Conservation (phyloP, 2,888 invertebrate species). For the Tenthredo livida region DNA sequence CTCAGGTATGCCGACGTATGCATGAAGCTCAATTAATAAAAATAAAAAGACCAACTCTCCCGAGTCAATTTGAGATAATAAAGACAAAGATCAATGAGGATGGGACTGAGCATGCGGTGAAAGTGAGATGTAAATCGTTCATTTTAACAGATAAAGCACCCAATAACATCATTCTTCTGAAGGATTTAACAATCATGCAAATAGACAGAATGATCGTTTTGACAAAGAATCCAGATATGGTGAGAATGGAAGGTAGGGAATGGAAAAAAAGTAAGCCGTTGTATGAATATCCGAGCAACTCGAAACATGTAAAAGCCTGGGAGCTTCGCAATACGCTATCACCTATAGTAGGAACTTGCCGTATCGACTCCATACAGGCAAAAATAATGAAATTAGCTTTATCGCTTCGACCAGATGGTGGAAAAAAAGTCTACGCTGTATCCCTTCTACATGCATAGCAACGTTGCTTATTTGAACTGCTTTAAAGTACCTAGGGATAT, state of each 20-base stretch:
- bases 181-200: slow-evolving; percentile 24
- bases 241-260: slow-evolving; percentile 30
- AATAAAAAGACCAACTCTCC: slow-evolving; percentile 32
- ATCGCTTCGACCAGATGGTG: slow-evolving; percentile 11
- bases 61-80: slow-evolving; percentile 29
- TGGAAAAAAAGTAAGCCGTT: slow-evolving; percentile 36
- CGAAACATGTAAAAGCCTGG: slow-evolving; percentile 1
- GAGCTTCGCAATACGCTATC: slow-evolving; percentile 22
- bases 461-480: slow-evolving; percentile 8
- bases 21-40: slow-evolving; percentile 33
- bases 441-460: slow-evolving; percentile 26
- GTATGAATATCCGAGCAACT: slow-evolving; percentile 34
- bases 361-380: background rate
- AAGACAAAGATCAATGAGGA: slow-evolving; percentile 22
- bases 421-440: background rate
- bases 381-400: slow-evolving; percentile 35
- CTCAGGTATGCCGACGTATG: slow-evolving; percentile 34
- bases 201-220: slow-evolving; percentile 32
- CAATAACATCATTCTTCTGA: slow-evolving; percentile 39
- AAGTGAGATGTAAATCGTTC: slow-evolving; percentile 19
- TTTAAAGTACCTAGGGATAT: background rate
- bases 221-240: slow-evolving; percentile 17
- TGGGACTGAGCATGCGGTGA: slow-evolving; percentile 26
- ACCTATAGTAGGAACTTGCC: slow-evolving; percentile 23
- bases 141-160: slow-evolving; percentile 31